Evolutionary conservation across 2,113 vertebrate species (phyloP).

Genomic region (Oreochromis spilurus): DNA sequence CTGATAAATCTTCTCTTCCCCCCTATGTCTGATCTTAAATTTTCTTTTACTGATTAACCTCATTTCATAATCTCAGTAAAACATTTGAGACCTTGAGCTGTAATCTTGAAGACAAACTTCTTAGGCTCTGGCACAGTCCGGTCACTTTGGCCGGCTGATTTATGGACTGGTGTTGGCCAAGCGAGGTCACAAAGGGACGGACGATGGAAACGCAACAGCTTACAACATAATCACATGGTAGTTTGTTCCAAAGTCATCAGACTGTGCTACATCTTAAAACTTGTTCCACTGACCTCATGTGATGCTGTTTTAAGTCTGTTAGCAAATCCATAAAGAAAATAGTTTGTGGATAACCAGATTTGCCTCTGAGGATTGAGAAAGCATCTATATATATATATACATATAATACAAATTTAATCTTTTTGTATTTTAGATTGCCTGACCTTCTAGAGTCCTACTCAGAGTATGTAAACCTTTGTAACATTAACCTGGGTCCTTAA

Average conservation of each 20-base stretch:
- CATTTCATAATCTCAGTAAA: background rate
- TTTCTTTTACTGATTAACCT: background rate
- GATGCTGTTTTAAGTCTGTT: background rate
- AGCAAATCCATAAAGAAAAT: background rate
- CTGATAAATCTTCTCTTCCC: background rate
- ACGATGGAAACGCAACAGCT: slow-evolving; percentile 1
- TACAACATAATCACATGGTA: slow-evolving; percentile 45
- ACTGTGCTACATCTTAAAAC: background rate
- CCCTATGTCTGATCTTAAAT: background rate
- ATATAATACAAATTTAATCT: background rate
- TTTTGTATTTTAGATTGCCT: background rate
- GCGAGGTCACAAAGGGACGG: background rate
- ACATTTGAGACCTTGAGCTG: background rate
- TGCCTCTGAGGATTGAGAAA: background rate
- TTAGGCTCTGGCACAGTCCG: background rate
- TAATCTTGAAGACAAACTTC: background rate
- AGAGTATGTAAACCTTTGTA: background rate
- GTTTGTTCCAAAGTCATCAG: background rate
- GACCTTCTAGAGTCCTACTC: background rate
- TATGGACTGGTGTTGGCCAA: background rate
- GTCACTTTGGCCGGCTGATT: background rate
- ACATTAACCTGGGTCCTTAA: background rate
- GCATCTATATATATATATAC: background rate
- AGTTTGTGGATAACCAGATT: background rate
- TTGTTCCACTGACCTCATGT: background rate